Evolutionary conservation across 1,140 invertebrate genomes (phyloP).

Genomic region (Drosophila parvula): DNA sequence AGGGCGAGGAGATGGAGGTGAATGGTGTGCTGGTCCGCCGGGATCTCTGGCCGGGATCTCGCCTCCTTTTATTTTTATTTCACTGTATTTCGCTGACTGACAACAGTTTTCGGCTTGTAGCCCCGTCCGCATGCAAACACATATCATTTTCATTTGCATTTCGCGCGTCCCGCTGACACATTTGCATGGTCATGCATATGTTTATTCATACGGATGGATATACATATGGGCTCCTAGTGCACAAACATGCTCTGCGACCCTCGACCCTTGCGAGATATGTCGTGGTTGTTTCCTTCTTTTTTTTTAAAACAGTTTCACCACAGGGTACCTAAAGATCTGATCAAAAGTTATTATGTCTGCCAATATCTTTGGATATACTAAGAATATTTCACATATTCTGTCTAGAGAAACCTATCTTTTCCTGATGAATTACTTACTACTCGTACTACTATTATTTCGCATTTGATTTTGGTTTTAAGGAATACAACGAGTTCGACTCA

Average conservation of each 20-base stretch:
- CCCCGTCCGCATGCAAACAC: slow-evolving; percentile 59
- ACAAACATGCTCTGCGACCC: slow-evolving; percentile 42
- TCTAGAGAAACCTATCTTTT: neutral
- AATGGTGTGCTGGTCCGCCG: slow-evolving; percentile 22
- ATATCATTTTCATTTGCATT: slow-evolving; percentile 75
- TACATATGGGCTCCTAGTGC: slow-evolving; percentile 13
- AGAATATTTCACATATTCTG: too few species aligned
- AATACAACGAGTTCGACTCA: neutral
- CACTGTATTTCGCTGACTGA: slow-evolving; percentile 22
- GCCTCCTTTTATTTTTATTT: slow-evolving; percentile 24
- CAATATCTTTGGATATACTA: neutral
- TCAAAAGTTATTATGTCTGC: neutral
- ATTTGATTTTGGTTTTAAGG: neutral
- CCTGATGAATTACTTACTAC: neutral
- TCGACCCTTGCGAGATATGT: slow-evolving; percentile 44
- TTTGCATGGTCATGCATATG: slow-evolving; percentile 56
- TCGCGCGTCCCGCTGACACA: slow-evolving; percentile 56
- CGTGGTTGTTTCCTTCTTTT: slow-evolving; percentile 6
- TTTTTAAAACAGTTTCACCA: neutral
- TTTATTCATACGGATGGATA: slow-evolving; percentile 27
- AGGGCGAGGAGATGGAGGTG: slow-evolving; percentile 19
- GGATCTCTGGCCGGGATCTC: slow-evolving; percentile 6
- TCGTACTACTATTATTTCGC: neutral
- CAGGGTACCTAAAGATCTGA: slow-evolving; percentile 1
- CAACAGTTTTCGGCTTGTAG: slow-evolving; percentile 55